Conservation (phyloP, 2,888 invertebrate genomes). For the Conops quadrifasciatus region DNA sequence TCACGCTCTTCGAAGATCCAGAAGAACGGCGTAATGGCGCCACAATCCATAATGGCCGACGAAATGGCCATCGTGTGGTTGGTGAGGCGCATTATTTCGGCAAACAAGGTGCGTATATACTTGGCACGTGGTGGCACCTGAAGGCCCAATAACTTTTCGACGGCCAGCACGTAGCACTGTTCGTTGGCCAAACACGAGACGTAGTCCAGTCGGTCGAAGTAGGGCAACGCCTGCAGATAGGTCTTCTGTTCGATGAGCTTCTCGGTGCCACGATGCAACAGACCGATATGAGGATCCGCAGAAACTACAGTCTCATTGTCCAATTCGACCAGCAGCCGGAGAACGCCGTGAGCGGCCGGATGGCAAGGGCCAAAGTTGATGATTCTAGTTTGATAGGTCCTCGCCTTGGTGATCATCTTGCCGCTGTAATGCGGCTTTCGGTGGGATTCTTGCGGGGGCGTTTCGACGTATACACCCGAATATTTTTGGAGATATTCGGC, state of each 20-base stretch:
- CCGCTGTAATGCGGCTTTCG: constrained; percentile 56
- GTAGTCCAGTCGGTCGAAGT: constrained; percentile 88
- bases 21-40: constrained; percentile 88
- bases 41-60: constrained; percentile 81
- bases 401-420: constrained; percentile 67
- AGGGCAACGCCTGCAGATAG: constrained; percentile 84
- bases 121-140: constrained; percentile 80
- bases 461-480: constrained; percentile 67
- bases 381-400: constrained; percentile 72
- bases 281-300: constrained; percentile 86
- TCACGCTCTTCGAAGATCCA: constrained; percentile 92
- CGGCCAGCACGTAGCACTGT: constrained; percentile 78
- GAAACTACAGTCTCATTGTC: constrained; percentile 83
- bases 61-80: constrained; percentile 83
- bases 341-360: constrained; percentile 90
- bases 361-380: constrained; percentile 91
- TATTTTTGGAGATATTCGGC: constrained; percentile 69
- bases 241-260: constrained; percentile 91
- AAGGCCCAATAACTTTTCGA: constrained; percentile 84
- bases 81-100: constrained; percentile 79
- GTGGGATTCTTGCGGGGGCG: constrained; percentile 61
- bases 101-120: constrained; percentile 79
- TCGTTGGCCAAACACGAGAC: constrained; percentile 87
- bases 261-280: constrained; percentile 88
- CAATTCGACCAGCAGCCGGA: constrained; percentile 80